Percentiles rank a stretch among this genome's conserved stretches.
These are phyloP conservation scores for Tubulanus polymorphus DNA, from an alignment of 2,888 invertebrate genomes.

Conservation along the genomic window DNA sequence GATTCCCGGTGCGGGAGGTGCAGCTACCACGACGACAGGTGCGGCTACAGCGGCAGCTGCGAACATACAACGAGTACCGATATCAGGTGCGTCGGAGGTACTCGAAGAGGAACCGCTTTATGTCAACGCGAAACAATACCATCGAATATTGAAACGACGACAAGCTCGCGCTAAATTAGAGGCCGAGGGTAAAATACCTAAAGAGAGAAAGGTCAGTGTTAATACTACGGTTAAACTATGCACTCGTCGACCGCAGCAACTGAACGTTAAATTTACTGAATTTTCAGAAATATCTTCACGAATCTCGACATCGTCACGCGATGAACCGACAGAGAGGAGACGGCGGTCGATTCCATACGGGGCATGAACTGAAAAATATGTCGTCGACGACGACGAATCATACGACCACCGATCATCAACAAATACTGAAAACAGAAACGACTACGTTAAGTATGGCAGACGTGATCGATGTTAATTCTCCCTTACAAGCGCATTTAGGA, in stretches of 20 bases:
- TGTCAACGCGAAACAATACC: conserved; percentile 97
- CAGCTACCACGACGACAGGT: conserved; percentile 1
- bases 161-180: conserved; percentile 93
- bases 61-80: conserved; percentile 18
- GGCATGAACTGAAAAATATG: neutral
- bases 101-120: conserved; percentile 87
- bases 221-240: too few species aligned
- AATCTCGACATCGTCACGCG: conserved; percentile 92
- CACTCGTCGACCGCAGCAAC: too few species aligned
- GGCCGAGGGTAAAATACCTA: conserved; percentile 91
- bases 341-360: conserved; percentile 76
- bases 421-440: too few species aligned
- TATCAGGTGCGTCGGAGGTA: conserved; percentile 23
- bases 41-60: conserved; percentile 17
- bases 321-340: conserved; percentile 96
- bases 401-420: too few species aligned
- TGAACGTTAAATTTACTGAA: too few species aligned
- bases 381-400: neutral
- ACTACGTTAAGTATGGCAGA: too few species aligned
- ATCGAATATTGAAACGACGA: conserved; percentile 87
- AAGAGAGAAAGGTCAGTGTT: conserved; percentile 91
- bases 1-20: neutral
- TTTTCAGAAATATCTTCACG: conserved; percentile 93
- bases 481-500: neutral
- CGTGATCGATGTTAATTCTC: neutral